Conservation (phyloP, 2,888 invertebrate genomes). For the Drosophila fungiperda region DNA sequence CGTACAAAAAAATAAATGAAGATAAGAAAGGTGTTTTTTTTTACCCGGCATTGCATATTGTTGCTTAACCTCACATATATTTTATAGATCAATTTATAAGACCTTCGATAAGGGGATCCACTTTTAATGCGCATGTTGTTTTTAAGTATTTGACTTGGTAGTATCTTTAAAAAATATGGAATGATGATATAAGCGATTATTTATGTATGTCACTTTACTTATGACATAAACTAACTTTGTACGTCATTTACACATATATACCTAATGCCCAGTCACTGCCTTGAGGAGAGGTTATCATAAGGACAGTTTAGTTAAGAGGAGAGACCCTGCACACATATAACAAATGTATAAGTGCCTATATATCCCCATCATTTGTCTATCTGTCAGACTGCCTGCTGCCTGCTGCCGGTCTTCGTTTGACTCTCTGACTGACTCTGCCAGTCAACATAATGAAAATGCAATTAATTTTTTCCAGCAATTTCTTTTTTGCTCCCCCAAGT, state of each 20-base stretch:
- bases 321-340: conserved; percentile 4
- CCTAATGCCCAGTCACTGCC: conserved; percentile 9
- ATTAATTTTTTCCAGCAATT: conserved; percentile 84
- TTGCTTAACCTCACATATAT: conserved; percentile 16
- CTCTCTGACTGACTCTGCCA: conserved; percentile 45
- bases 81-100: conserved; percentile 58
- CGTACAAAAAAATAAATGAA: conserved; percentile 12
- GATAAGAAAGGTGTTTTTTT: conserved; percentile 54
- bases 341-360: conserved; percentile 54
- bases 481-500: conserved; percentile 67
- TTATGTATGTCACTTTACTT: conserved; percentile 5
- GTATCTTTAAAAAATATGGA: conserved; percentile 13
- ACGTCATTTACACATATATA: not conserved
- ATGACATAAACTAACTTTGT: not conserved
- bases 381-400: conserved; percentile 53
- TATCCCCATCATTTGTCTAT: conserved; percentile 73
- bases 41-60: conserved; percentile 15
- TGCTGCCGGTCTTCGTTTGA: conserved; percentile 7
- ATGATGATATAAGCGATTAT: conserved; percentile 34
- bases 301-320: conserved; percentile 30
- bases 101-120: conserved; percentile 55
- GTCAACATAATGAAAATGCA: conserved; percentile 85
- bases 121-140: conserved; percentile 37
- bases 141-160: conserved; percentile 26
- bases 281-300: conserved; percentile 28